Evolutionary conservation across 2,888 invertebrate species (phyloP), one percentile per base, ranked within the genome.

Genomic region (Drosophila mulleri): DNA sequence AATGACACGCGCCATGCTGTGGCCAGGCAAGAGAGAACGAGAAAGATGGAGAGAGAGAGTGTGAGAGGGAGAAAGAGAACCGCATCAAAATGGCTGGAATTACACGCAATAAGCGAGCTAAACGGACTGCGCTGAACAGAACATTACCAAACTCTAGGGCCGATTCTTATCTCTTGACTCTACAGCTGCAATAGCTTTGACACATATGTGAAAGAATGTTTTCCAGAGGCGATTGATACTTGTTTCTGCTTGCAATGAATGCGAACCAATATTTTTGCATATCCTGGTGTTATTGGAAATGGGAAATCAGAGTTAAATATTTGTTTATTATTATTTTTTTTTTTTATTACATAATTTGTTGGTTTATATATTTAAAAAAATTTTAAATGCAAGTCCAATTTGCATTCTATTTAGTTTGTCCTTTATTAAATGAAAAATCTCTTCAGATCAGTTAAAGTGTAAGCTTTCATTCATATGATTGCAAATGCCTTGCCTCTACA

Each of bases 51-150:
- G 6, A 7, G 7, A 29, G 18, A 18, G 3, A 9, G n/a, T 4
- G 3, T 9, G 41, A 4, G 3, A 18, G 42, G 3, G 6, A 66
- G 63, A 54, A 58, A 64, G 53, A 62, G 50, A 72, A 57, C 70
- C 75, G 29, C 79, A 82, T 53, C 45, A 61, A 75, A 78, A 69
- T 85, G 85, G 32, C 74, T 69, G 61, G 61, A 82, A 76, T 83
- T 85, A 52, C 79, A 88, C 72, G 87, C 80, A 83, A 70, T 67
- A 79, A 70, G 69, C 85, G 67, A 50, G 69, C 82, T 84, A 70
- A 88, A 82, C 70, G 82, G 39, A 29, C 68, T 62, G 47, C 67
- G 56, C 61, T 67, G 63, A 9, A 41, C 56, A 48, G 56, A 44
- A 58, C 52, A 54, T 54, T 62, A 57, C 61, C 74, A 69, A 77